Evolutionary conservation across 1,140 invertebrate genomes (phyloP).

Genomic region (Drosophila orena): DNA sequence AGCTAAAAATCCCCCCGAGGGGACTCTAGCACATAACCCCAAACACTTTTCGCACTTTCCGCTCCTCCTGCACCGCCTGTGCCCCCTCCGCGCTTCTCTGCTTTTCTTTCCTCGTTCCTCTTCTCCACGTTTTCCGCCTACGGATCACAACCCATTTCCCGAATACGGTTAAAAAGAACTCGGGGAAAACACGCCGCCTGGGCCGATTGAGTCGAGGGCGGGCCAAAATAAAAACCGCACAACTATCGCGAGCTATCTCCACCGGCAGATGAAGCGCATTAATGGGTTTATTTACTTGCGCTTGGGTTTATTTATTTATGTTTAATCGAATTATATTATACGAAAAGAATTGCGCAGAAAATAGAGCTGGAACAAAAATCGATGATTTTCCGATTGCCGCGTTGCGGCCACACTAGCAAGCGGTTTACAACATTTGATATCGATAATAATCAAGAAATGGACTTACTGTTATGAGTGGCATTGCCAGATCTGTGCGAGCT

Average conservation of each 20-base stretch:
- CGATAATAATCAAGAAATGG: neutral
- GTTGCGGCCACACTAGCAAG: neutral
- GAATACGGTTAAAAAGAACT: constrained; percentile 10
- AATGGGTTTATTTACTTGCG: neutral
- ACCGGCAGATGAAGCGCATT: neutral
- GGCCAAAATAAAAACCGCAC: neutral
- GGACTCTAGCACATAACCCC: constrained; percentile 66
- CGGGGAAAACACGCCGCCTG: constrained; percentile 22
- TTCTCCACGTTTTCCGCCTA: constrained; percentile 34
- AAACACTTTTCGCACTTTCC: constrained; percentile 61
- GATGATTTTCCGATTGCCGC: neutral
- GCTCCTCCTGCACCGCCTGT: neutral
- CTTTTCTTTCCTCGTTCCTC: constrained; percentile 6
- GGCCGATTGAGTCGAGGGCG: neutral
- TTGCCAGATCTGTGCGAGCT: neutral
- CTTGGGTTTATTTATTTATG: constrained; percentile 8
- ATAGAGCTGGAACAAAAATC: neutral
- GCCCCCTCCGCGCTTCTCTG: neutral
- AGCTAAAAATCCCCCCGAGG: constrained; percentile 24
- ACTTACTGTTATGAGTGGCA: neutral
- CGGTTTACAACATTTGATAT: neutral
- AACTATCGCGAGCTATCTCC: neutral
- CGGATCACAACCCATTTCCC: constrained; percentile 38
- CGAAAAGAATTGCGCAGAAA: constrained; percentile 10
- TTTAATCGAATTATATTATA: constrained; percentile 13